Percentiles rank a stretch among this genome's conserved stretches.
Evolutionary conservation across 2,888 invertebrate genomes (phyloP).

Genomic region (Synanthedon myopaeformis): DNA sequence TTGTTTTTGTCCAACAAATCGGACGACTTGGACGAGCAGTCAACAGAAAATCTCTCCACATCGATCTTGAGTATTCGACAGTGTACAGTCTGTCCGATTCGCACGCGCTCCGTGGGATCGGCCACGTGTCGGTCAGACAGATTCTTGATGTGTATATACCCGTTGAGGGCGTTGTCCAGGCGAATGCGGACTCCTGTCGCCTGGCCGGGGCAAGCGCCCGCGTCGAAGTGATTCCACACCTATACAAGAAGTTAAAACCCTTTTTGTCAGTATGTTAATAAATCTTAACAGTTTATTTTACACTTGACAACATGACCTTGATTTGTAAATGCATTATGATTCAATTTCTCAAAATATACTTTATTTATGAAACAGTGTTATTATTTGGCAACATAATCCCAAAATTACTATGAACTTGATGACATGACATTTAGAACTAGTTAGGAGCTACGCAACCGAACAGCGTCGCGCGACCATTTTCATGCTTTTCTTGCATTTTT

Average conservation of each 20-base stretch:
- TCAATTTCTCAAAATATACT: no score
- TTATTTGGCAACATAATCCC: no score
- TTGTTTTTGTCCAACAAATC: conserved; percentile 92
- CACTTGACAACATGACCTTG: background rate
- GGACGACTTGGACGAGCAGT: conserved; percentile 93
- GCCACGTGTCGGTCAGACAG: conserved; percentile 93
- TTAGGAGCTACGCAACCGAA: no score
- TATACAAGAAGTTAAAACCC: conserved; percentile 9
- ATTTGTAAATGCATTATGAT: background rate
- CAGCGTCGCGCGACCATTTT: no score
- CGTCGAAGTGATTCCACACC: conserved; percentile 99
- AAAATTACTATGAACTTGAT: no score
- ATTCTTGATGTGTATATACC: conserved; percentile 94
- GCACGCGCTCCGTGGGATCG: conserved; percentile 93
- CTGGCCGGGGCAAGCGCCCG: conserved; percentile 94
- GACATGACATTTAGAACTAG: no score
- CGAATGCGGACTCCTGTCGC: conserved; percentile 91
- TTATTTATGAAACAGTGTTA: no score
- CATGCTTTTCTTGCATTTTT: no score
- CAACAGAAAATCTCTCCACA: conserved; percentile 92
- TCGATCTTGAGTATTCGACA: conserved; percentile 96
- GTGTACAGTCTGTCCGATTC: conserved; percentile 85
- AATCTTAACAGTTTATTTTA: background rate
- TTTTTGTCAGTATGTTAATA: background rate
- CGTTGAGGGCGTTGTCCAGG: conserved; percentile 92